Percentiles rank a stretch among this genome's conserved stretches.
phyloP scores from a whole-genome alignment of 2,113 vertebrate species.

The Sorex fumeus region DNA sequence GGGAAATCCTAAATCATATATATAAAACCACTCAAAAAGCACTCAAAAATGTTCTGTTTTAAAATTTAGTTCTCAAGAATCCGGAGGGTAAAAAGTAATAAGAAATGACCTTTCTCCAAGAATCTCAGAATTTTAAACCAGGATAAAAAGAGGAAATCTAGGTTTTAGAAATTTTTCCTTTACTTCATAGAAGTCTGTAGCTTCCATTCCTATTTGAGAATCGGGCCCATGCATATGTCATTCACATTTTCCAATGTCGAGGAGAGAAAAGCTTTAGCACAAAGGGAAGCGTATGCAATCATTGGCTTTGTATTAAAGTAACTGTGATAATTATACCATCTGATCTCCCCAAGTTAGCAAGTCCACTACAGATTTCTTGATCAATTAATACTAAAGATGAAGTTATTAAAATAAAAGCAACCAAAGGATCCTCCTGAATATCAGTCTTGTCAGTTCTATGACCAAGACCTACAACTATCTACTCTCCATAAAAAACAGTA shows the following conservation, averaged over 20 bases:
- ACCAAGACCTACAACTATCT: neutral
- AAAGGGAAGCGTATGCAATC: neutral
- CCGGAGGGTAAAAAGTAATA: neutral
- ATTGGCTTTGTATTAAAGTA: conserved; percentile 7
- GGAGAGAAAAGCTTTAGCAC: neutral
- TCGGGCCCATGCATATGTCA: neutral
- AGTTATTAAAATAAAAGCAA: conserved; percentile 51
- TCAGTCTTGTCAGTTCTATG: neutral
- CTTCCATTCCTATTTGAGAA: neutral
- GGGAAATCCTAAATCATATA: neutral
- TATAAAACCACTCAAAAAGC: neutral
- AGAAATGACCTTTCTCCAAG: neutral
- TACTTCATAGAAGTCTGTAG: neutral
- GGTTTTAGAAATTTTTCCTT: neutral
- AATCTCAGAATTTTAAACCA: neutral
- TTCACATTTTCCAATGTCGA: neutral
- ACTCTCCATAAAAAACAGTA: neutral
- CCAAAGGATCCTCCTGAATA: neutral
- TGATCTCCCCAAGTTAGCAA: neutral
- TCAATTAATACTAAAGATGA: neutral
- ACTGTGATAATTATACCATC: neutral
- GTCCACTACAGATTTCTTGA: neutral
- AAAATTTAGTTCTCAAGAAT: neutral
- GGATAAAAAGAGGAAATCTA: neutral
- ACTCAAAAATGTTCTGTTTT: neutral